These are phyloP conservation scores for Furnarius figulus DNA, from an alignment of 2,113 vertebrate species.

Conservation along the genomic window DNA sequence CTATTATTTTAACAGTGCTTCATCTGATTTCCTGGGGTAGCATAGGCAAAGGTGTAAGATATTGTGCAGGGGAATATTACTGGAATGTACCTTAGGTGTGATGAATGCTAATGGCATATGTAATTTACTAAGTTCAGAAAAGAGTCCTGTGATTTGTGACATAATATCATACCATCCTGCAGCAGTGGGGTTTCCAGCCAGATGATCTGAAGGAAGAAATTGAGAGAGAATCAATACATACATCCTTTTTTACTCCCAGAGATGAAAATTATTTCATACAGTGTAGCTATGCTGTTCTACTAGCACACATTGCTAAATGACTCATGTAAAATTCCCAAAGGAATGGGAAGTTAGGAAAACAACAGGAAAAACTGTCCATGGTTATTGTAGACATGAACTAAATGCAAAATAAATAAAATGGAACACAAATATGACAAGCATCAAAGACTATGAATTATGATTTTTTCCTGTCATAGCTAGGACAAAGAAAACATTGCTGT, in stretches of 20 bases:
- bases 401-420: background rate
- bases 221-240: background rate
- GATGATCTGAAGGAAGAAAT: background rate
- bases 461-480: background rate
- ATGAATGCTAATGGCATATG: background rate
- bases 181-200: background rate
- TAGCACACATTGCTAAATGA: background rate
- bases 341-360: background rate
- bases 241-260: background rate
- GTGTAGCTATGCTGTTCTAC: background rate
- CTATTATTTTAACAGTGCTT: background rate
- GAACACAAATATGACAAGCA: background rate
- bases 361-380: background rate
- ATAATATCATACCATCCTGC: background rate
- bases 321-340: background rate
- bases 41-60: background rate
- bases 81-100: background rate
- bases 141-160: background rate
- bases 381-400: background rate
- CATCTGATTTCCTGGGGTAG: background rate
- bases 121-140: background rate
- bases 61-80: background rate
- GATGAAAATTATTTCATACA: background rate
- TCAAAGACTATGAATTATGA: background rate
- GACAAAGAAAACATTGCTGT: background rate